A percentile compares a stretch with the other conserved stretches of the same genome.
phyloP scores from a whole-genome alignment of 2,888 invertebrate species.

The Xiphydria camelus region DNA sequence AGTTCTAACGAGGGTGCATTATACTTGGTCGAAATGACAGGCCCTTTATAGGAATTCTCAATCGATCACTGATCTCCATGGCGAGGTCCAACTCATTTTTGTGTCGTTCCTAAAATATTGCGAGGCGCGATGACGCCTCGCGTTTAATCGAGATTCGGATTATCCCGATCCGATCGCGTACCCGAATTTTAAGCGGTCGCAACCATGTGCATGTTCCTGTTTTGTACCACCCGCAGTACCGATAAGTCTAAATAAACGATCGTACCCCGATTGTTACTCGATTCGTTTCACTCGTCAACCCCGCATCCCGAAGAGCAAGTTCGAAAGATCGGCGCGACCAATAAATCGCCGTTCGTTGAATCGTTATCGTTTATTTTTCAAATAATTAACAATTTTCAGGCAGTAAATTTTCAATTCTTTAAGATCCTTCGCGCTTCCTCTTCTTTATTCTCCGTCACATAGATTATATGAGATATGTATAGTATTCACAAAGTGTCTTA shows the following conservation, averaged over 20 bases:
- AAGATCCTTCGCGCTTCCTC: conserved; percentile 15
- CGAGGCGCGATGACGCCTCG: no score
- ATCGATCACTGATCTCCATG: conserved; percentile 2
- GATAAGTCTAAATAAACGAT: conserved; percentile 13
- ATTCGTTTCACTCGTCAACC: no score
- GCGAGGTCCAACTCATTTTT: no score
- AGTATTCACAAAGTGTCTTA: conserved; percentile 48
- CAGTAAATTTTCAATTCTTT: conserved; percentile 27
- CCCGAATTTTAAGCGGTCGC: no score
- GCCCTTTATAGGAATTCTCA: conserved; percentile 1
- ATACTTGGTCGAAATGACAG: neutral
- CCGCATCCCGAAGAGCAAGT: no score
- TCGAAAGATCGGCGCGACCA: no score
- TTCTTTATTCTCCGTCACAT: conserved; percentile 20
- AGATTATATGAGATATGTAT: conserved; percentile 47
- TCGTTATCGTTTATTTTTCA: conserved; percentile 42
- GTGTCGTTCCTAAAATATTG: no score
- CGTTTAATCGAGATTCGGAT: no score
- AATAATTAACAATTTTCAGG: conserved; percentile 50
- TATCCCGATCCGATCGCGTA: no score
- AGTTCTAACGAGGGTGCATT: neutral
- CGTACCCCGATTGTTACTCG: no score
- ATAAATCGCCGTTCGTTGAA: no score
- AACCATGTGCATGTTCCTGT: conserved; percentile 21
- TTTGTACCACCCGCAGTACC: conserved; percentile 20